These are phyloP conservation scores for Pogoniulus pusillus DNA, from an alignment of 2,797 vertebrate species.

Conservation along the genomic window DNA sequence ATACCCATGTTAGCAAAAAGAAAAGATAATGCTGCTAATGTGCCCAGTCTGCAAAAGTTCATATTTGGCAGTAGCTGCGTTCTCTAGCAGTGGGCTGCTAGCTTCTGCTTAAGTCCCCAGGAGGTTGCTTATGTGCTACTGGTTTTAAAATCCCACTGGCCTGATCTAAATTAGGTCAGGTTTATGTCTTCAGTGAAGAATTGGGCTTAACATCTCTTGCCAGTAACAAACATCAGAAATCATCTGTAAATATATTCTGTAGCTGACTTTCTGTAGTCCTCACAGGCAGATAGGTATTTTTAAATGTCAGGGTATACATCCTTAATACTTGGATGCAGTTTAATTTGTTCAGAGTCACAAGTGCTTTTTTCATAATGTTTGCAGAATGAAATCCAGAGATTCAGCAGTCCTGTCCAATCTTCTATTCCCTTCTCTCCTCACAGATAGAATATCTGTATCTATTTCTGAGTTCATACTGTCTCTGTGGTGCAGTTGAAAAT, in stretches of 20 bases:
- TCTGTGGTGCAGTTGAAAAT: neutral
- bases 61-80: neutral
- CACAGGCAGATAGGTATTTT: neutral
- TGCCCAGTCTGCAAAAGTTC: neutral
- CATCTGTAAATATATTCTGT: constrained; percentile 24
- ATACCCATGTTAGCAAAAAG: neutral
- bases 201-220: neutral
- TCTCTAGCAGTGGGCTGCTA: neutral
- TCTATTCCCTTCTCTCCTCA: neutral
- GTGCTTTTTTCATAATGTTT: neutral
- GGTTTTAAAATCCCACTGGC: neutral
- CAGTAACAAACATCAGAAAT: neutral
- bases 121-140: neutral
- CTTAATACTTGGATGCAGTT: neutral
- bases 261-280: neutral
- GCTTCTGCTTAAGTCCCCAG: neutral
- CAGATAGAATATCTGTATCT: neutral
- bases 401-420: neutral
- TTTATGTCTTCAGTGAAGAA: constrained; percentile 30
- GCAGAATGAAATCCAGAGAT: neutral
- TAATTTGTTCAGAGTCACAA: neutral
- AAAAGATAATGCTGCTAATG: neutral
- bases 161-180: constrained; percentile 4
- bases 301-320: neutral
- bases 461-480: neutral